Percentiles rank a stretch among this genome's conserved stretches.
phyloP scores from a whole-genome alignment of 2,113 vertebrate genomes.

The Micronycteris hirsuta region DNA sequence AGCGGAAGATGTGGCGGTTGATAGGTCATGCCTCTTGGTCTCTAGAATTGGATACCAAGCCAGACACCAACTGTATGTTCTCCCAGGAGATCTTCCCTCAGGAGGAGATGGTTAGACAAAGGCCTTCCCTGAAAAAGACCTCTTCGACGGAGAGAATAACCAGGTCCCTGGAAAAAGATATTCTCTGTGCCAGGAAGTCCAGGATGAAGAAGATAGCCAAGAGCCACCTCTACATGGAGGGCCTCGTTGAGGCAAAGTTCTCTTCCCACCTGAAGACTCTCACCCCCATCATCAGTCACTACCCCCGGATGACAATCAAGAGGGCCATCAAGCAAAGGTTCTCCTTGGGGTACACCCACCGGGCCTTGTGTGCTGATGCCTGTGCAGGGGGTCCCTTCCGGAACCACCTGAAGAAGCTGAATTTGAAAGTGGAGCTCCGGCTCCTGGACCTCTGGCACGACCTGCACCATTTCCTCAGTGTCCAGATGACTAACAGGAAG shows the following conservation, averaged over 20 bases:
- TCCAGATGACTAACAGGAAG: slow-evolving; percentile 57
- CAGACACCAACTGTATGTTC: background rate
- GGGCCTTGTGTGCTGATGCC: slow-evolving; percentile 77
- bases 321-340: background rate
- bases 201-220: background rate
- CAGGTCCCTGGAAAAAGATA: background rate
- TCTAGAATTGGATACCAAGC: background rate
- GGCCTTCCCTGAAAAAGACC: background rate
- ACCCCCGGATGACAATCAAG: slow-evolving; percentile 39
- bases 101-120: background rate
- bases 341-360: slow-evolving; percentile 72
- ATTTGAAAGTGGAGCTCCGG: background rate
- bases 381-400: slow-evolving; percentile 79
- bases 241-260: slow-evolving; percentile 16
- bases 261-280: background rate
- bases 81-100: background rate
- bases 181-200: background rate
- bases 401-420: slow-evolving; percentile 59
- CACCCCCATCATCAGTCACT: slow-evolving; percentile 51
- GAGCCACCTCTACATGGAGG: slow-evolving; percentile 18
- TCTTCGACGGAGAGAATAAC: background rate
- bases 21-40: background rate
- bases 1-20: slow-evolving; percentile 72
- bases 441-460: slow-evolving; percentile 82
- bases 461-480: slow-evolving; percentile 72